These are phyloP conservation scores for Eupleurogrammus muticus DNA, from an alignment of 2,797 vertebrate genomes.

Conservation along the genomic window DNA sequence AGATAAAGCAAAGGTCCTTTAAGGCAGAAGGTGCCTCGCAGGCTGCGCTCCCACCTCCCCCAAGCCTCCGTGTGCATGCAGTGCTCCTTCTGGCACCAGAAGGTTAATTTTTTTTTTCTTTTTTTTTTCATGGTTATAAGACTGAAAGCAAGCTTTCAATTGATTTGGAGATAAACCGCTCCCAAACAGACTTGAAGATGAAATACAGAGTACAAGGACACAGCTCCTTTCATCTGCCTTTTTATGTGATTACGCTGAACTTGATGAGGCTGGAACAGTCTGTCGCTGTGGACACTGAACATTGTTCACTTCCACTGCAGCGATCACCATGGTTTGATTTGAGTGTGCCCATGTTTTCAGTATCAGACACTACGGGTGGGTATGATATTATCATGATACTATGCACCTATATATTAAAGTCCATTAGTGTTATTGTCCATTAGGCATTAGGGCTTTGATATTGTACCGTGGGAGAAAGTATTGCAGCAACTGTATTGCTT, in stretches of 20 bases:
- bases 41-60: constrained; percentile 20
- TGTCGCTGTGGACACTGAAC: constrained; percentile 36
- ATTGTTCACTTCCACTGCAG: not conserved
- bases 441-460: too few species aligned
- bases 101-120: constrained; percentile 34
- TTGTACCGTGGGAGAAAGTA: too few species aligned
- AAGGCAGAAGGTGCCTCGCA: constrained; percentile 57
- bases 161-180: constrained; percentile 42
- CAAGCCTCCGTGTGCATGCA: constrained; percentile 22
- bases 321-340: too few species aligned
- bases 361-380: too few species aligned
- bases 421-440: too few species aligned
- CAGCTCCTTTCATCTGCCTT: constrained; percentile 48
- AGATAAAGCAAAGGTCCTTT: not conserved
- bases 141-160: constrained; percentile 52
- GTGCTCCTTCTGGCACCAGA: constrained; percentile 42
- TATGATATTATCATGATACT: too few species aligned
- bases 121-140: constrained; percentile 44
- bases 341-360: too few species aligned
- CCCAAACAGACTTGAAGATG: constrained; percentile 50
- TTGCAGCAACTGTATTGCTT: too few species aligned
- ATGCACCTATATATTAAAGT: too few species aligned
- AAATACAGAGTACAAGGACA: constrained; percentile 55
- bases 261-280: constrained; percentile 11
- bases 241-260: constrained; percentile 42